These are phyloP conservation scores for Leptinotarsa peninsularis DNA, from an alignment of 2,888 invertebrate species.

Conservation along the genomic window DNA sequence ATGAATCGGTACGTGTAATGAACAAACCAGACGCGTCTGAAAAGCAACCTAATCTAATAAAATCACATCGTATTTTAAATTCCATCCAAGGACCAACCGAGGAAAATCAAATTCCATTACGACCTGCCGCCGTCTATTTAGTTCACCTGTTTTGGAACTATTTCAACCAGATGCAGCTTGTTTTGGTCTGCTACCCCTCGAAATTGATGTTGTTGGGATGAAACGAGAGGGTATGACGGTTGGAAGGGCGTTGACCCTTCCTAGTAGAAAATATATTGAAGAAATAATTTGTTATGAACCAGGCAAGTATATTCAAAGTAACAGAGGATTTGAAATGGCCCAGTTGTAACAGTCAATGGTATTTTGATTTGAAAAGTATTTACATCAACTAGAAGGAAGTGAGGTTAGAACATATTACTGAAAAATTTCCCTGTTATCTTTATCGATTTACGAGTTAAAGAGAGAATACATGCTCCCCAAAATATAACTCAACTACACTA, in stretches of 20 bases:
- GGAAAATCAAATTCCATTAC: conserved; percentile 7
- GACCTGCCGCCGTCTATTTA: conserved; percentile 8
- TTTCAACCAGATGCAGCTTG: conserved; percentile 12
- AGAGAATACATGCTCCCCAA: too few species aligned
- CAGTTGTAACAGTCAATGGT: too few species aligned
- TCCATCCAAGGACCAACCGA: background rate
- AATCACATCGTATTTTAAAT: conserved; percentile 5
- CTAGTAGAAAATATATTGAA: background rate
- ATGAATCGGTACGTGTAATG: background rate
- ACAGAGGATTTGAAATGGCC: background rate
- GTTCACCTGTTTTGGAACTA: conserved; percentile 11
- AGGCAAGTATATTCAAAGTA: background rate
- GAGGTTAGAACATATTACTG: too few species aligned
- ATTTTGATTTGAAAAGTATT: too few species aligned
- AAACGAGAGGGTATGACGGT: background rate
- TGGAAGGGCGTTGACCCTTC: conserved; percentile 14
- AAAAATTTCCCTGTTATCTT: too few species aligned
- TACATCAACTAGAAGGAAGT: too few species aligned
- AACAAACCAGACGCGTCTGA: background rate
- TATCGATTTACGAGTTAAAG: too few species aligned
- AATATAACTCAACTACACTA: too few species aligned
- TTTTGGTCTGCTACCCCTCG: conserved; percentile 17
- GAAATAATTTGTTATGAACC: background rate
- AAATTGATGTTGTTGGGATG: conserved; percentile 6
- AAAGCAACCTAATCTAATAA: background rate